Conservation (phyloP, 1,140 invertebrate species). For the Chironomus tepperi region DNA sequence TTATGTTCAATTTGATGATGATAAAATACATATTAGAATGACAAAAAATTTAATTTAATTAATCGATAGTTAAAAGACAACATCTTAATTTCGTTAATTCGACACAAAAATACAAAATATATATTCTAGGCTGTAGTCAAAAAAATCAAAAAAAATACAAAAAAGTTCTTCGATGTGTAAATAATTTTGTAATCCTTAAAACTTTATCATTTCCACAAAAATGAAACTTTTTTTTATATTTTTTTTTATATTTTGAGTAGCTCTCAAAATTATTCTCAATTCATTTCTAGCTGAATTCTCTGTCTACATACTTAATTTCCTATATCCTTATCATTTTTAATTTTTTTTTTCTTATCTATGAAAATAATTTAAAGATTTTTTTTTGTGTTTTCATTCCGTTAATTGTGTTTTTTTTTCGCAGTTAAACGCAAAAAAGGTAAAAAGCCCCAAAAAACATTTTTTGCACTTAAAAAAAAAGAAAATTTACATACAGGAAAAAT, state of each 20-base stretch:
- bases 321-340: neutral
- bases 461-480: neutral
- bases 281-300: neutral
- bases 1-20: neutral
- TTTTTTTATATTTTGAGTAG: neutral
- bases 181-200: too few species aligned
- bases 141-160: too few species aligned
- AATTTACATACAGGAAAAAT: neutral
- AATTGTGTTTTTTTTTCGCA: conserved; percentile 17
- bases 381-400: conserved; percentile 23
- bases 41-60: too few species aligned
- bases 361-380: conserved; percentile 25
- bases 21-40: too few species aligned
- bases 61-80: too few species aligned
- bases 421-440: conserved; percentile 23
- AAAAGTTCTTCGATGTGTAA: too few species aligned
- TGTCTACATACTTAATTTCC: neutral
- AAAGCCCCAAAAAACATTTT: conserved; percentile 18
- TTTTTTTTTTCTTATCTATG: neutral
- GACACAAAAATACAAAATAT: too few species aligned
- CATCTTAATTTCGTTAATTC: too few species aligned
- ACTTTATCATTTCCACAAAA: too few species aligned
- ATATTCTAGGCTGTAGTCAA: too few species aligned
- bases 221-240: neutral
- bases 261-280: neutral